These are phyloP conservation scores for Leucoraja erinaceus DNA, from an alignment of 2,113 vertebrate species.

Conservation along the genomic window DNA sequence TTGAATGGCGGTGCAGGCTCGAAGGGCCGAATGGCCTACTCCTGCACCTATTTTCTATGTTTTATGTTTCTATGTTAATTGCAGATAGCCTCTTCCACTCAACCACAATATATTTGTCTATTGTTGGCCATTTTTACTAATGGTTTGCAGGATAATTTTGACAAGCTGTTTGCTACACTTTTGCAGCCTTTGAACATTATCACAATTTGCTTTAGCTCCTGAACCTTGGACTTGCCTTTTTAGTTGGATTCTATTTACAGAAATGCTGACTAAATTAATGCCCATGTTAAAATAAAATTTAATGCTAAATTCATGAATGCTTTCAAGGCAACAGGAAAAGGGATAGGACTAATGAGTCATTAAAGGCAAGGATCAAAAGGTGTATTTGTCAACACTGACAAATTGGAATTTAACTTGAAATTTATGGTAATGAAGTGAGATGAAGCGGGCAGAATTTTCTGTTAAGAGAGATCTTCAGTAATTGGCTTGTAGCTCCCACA, in stretches of 20 bases:
- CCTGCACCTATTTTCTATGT: too few species aligned
- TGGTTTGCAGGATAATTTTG: neutral
- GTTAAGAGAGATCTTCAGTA: neutral
- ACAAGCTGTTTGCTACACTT: neutral
- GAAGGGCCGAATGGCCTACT: too few species aligned
- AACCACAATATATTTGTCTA: neutral
- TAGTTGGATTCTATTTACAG: neutral
- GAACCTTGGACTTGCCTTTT: neutral
- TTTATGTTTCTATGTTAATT: too few species aligned
- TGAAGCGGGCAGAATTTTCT: neutral
- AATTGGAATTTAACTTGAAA: neutral
- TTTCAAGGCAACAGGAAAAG: neutral
- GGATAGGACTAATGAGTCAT: neutral
- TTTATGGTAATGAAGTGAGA: neutral
- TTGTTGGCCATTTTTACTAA: neutral
- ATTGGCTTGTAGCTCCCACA: neutral
- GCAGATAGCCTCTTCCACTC: neutral
- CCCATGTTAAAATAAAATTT: neutral
- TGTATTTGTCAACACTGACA: neutral
- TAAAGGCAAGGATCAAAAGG: neutral
- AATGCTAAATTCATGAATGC: neutral
- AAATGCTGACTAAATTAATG: neutral
- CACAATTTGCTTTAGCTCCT: neutral
- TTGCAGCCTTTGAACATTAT: neutral
- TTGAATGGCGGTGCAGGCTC: too few species aligned